Evolutionary conservation across 2,888 invertebrate genomes (phyloP).

Genomic region (Lasioglossum leucozonium): DNA sequence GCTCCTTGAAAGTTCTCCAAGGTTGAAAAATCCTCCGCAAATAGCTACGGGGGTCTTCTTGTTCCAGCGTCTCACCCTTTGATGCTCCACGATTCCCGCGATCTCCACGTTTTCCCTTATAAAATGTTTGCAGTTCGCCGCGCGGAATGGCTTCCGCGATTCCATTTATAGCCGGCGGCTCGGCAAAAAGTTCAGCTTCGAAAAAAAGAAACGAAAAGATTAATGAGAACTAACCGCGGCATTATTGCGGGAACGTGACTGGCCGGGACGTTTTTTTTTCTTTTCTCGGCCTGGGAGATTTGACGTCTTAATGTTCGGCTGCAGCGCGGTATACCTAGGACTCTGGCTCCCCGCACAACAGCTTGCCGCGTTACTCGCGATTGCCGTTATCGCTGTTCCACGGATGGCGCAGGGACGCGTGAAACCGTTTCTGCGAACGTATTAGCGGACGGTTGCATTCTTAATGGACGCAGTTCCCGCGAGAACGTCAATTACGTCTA

Average conservation of each 20-base stretch:
- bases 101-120: neutral
- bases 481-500: neutral
- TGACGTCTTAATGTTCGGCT: conserved; percentile 20
- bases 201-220: neutral
- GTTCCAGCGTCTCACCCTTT: neutral
- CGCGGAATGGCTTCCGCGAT: neutral
- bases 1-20: neutral
- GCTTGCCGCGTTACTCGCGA: neutral
- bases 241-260: conserved; percentile 18
- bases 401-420: neutral
- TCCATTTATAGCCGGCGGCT: neutral
- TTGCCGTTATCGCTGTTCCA: neutral
- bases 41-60: neutral
- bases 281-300: neutral
- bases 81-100: neutral
- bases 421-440: neutral
- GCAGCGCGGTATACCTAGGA: too few species aligned
- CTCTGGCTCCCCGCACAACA: neutral
- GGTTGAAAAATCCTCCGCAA: neutral
- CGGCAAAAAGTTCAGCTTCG: neutral
- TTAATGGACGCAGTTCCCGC: conserved; percentile 1
- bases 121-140: conserved; percentile 26
- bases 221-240: neutral
- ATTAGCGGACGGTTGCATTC: neutral
- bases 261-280: neutral